Evolutionary conservation across 1,140 invertebrate genomes (phyloP).

Genomic region (Drosophila yakuba): DNA sequence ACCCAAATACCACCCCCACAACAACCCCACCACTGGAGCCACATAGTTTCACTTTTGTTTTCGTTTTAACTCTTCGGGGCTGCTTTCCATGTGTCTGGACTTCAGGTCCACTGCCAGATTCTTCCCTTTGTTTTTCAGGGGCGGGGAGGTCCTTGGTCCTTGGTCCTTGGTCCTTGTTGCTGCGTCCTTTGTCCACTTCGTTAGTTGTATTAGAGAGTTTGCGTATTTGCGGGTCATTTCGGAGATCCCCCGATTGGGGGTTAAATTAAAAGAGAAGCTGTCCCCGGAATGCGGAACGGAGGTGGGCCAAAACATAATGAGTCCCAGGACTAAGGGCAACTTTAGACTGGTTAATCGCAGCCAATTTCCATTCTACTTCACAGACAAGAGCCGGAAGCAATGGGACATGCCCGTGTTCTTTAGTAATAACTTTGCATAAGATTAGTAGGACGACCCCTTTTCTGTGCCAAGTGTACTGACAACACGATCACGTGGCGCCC

Average conservation of each 20-base stretch:
- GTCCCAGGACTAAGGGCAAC: constrained; percentile 5
- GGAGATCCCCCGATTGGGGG: constrained; percentile 46
- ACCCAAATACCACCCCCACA: constrained; percentile 6
- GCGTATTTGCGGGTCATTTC: constrained; percentile 53
- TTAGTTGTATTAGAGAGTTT: constrained; percentile 75
- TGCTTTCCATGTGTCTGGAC: constrained; percentile 60
- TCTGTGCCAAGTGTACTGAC: not conserved
- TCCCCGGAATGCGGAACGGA: constrained; percentile 1
- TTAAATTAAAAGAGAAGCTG: constrained; percentile 39
- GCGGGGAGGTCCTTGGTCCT: not conserved
- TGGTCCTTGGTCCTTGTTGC: constrained; percentile 5
- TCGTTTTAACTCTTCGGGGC: constrained; percentile 59
- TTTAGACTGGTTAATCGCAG: constrained; percentile 8
- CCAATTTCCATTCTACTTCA: constrained; percentile 10
- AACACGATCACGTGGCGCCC: constrained; percentile 4
- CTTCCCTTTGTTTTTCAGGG: constrained; percentile 13
- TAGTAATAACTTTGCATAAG: not conserved
- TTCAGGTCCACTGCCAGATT: constrained; percentile 36
- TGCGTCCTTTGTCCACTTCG: constrained; percentile 71
- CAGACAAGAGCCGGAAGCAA: not conserved
- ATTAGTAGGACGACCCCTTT: too few species aligned
- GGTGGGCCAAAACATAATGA: constrained; percentile 29
- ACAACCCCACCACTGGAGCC: constrained; percentile 11
- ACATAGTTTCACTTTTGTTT: constrained; percentile 81
- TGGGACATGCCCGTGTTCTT: not conserved